Base-by-base conservation (phyloP, 1,140 invertebrate species). In the Bombus balteatus region DNA sequence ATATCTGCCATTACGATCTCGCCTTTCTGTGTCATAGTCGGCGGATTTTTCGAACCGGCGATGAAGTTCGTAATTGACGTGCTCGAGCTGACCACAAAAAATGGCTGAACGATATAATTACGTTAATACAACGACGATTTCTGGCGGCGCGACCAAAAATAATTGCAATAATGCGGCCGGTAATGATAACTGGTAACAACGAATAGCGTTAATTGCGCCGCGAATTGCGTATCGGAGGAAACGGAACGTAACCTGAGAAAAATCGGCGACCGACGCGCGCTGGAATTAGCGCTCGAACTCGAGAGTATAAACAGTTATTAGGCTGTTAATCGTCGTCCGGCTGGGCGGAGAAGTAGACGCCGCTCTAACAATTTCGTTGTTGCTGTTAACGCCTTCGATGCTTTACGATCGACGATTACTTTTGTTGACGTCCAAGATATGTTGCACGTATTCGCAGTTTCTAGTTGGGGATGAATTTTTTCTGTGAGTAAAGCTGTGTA, bases 401-500 rank as follows among this genome's bases (percentile, higher is more conserved):
- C 90, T 93, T 93, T 93, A 93, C 92, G 93, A 93, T 93, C 89
- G 77, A 86, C 93, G 93, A 93, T 94, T 92, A 93, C 89, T 88
- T 83, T 47, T 71, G 81, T 79, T 81, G 41, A 32, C 85, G 59
- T 77, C 71, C 57, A 47, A 47, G 85, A 43, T 77, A 59, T 57
- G 74, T 32, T 72, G 34, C 65, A 87, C 53, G 71, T 41, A 71
- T 59, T 22, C 41, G 18, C n/a, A 41, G 12, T 65, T 12, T 62
- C 73, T 75, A 75, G n/a, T 39, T 39, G 13, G 10, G 1, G 3
- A 32, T 25, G 32, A 10, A 25, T 53, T 53, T 47, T 39, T 18
- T 28, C 72, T 18, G 2, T 2, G 34, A 34, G 18, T 22, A 22
- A 68, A 68, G 18, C 15, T 37, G 66, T 22, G 18, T 10, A 37